Evolutionary conservation across 2,888 invertebrate species (phyloP), one percentile per base, ranked within the genome.

Genomic region (Aphidius colemani): DNA sequence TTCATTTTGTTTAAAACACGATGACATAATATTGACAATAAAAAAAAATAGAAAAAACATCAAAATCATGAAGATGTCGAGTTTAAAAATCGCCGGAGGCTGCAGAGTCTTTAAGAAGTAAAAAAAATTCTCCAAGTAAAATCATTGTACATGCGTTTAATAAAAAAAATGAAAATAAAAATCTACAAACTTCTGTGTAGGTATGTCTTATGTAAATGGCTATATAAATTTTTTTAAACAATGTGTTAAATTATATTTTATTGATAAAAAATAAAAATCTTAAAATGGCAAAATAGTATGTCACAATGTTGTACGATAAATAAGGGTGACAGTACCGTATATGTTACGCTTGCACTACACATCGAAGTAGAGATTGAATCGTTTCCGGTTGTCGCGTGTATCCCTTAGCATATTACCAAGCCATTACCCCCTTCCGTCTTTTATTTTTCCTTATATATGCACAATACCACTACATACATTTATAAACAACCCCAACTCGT

Each of bases 371-470:
- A 76, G 74, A 80, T 79, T 80, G 79, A 80, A 79, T 78, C 75
- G 79, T 78, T 79, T 80, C 80, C 78, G 78, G 77, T 77, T 66
- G 77, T 70, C 78, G 74, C 77, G 78, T 76, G 78, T 73, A 70
- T 72, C 71, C 74, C 77, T 75, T 68, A 71, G 72, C 74, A 65
- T 77, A 80, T 80, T 80, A 79, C 77, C 75, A 72, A 75, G 73
- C 76, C 76, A 81, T 81, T 80, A 80, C 75, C 70, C 73, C 75
- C 70, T 73, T 70, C 64, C 68, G 63, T 59, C 58, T n/a, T 53
- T 48, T 44, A 40, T 43, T 50, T 10, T 55, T 13, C 49, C 40
- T 39, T 65, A 57, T 46, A 18, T 8, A 30, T n/a, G 4, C 11
- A n/a, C 7, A 55, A 41, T 41, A 43, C n/a, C 41, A 11, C 11